These are phyloP conservation scores for Scaptomyza parva DNA, from an alignment of 2,888 invertebrate species.

Conservation along the genomic window DNA sequence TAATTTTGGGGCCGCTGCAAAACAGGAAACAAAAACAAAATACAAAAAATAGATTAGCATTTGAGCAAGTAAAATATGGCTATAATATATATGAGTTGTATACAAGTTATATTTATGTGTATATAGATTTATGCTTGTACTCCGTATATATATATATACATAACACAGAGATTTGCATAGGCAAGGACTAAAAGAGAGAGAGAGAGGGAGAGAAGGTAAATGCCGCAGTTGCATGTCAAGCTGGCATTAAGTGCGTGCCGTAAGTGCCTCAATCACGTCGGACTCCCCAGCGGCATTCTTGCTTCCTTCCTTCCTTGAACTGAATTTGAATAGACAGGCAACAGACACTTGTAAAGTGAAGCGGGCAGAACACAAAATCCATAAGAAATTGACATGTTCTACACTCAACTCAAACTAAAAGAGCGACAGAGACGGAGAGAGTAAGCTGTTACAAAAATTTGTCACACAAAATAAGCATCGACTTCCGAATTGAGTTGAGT, in stretches of 20 bases:
- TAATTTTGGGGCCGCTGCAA: constrained; percentile 47
- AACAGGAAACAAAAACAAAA: constrained; percentile 38
- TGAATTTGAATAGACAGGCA: constrained; percentile 54
- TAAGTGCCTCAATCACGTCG: constrained; percentile 47
- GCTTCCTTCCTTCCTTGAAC: too few relatives aligned
- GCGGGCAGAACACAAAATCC: constrained; percentile 23
- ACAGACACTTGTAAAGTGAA: constrained; percentile 35
- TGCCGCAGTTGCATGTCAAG: constrained; percentile 60
- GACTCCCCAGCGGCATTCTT: constrained; percentile 23
- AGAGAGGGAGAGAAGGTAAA: constrained; percentile 16
- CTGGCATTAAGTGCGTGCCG: constrained; percentile 55
- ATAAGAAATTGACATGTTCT: constrained; percentile 65
- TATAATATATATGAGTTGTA: constrained; percentile 4
- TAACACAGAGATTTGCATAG: constrained; percentile 35
- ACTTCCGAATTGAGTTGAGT: constrained; percentile 26
- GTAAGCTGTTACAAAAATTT: constrained; percentile 35
- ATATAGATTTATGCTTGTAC: constrained; percentile 13
- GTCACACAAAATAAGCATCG: constrained; percentile 73
- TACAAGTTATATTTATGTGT: constrained; percentile 8
- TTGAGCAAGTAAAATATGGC: constrained; percentile 24
- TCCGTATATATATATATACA: constrained; percentile 4
- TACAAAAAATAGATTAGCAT: constrained; percentile 59
- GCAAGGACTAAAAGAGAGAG: constrained; percentile 2
- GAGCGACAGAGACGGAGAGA: neutral
- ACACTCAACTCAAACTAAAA: constrained; percentile 3